Conservation (phyloP, 2,797 vertebrate genomes). For the Pangasius krempfi region DNA sequence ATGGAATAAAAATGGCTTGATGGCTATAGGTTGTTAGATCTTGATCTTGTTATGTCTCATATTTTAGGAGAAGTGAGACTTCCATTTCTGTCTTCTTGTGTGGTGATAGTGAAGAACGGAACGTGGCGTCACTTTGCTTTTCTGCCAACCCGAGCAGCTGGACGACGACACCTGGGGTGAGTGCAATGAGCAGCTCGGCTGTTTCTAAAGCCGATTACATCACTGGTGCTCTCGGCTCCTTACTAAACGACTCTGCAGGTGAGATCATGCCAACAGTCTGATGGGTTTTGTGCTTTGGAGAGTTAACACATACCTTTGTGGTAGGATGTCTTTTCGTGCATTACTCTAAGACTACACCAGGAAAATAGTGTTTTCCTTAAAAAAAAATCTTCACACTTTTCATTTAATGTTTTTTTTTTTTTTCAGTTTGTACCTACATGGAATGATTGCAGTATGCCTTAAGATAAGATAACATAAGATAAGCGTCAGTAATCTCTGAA, state of each 20-base stretch:
- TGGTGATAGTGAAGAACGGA: not conserved
- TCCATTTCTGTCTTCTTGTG: not conserved
- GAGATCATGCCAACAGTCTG: constrained; percentile 40
- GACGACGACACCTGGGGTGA: constrained; percentile 65
- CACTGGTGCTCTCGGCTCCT: constrained; percentile 91
- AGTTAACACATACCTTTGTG: not conserved
- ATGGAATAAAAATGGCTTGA: not conserved
- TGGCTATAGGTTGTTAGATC: not conserved
- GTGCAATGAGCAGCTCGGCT: constrained; percentile 79
- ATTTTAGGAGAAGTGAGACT: not conserved
- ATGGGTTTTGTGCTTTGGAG: constrained; percentile 15
- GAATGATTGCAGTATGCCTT: not conserved
- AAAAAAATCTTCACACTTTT: not conserved
- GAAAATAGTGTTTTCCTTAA: not conserved
- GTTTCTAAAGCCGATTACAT: constrained; percentile 82
- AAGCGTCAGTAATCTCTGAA: not conserved
- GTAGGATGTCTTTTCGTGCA: not conserved
- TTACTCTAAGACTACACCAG: not conserved
- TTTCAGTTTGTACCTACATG: too few species aligned
- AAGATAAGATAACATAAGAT: not conserved
- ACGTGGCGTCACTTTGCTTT: not conserved
- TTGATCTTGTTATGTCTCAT: not conserved
- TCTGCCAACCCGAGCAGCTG: constrained; percentile 66
- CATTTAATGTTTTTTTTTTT: not conserved
- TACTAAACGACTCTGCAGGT: constrained; percentile 83